Percentiles rank a stretch among this genome's conserved stretches.
Evolutionary conservation across 2,888 invertebrate genomes (phyloP).

Genomic region (Rhogogaster chlorosoma): DNA sequence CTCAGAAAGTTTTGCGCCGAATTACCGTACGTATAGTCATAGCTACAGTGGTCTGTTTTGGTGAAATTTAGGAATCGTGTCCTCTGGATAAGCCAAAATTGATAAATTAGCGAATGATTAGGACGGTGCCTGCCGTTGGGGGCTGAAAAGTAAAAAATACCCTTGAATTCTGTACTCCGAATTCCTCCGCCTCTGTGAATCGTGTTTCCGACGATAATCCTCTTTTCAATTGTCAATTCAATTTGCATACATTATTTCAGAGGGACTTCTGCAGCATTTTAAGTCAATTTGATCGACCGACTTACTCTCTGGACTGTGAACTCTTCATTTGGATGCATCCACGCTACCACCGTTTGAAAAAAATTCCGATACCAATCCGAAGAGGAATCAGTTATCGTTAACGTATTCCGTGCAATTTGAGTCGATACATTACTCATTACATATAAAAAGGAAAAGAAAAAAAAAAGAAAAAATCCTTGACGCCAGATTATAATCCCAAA

Average conservation of each 20-base stretch:
- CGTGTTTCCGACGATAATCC: slow-evolving; percentile 34
- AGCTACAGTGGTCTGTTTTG: too few relatives aligned
- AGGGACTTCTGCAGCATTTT: slow-evolving; percentile 33
- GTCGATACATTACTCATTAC: neutral
- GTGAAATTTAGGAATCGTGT: neutral
- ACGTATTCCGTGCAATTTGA: slow-evolving; percentile 1
- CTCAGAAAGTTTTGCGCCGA: neutral
- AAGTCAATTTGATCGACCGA: slow-evolving; percentile 25
- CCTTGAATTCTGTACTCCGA: neutral
- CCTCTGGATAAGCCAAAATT: neutral
- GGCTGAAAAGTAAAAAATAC: neutral
- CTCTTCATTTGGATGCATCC: neutral
- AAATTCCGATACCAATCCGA: neutral
- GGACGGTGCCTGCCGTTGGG: neutral
- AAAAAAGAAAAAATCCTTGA: neutral
- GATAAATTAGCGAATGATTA: neutral
- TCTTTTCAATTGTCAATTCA: slow-evolving; percentile 37
- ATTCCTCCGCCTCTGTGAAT: slow-evolving; percentile 19
- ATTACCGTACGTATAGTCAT: neutral
- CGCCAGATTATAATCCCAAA: neutral
- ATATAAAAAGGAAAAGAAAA: too few relatives aligned
- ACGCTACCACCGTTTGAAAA: neutral
- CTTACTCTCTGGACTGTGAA: slow-evolving; percentile 33
- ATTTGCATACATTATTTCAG: slow-evolving; percentile 42
- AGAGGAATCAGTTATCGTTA: neutral